phyloP scores from a whole-genome alignment of 2,888 invertebrate species.

The Aleiodes testaceus region DNA sequence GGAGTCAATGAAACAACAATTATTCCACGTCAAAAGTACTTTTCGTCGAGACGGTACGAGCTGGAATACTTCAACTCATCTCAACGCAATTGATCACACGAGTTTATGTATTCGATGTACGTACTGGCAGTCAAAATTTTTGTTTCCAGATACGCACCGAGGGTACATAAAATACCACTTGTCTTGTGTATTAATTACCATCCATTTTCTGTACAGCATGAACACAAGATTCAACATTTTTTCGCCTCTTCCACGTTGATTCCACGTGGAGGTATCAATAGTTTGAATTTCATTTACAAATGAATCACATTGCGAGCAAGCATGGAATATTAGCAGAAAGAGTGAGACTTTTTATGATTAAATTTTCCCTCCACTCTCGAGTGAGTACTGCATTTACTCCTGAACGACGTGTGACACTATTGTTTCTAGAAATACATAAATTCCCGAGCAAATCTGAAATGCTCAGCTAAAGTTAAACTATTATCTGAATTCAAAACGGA shows the following conservation, averaged over 20 bases:
- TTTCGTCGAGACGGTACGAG: neutral
- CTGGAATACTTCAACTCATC: neutral
- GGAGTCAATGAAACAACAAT: neutral
- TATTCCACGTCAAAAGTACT: neutral
- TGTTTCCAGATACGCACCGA: conserved; percentile 39
- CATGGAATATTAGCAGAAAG: no score
- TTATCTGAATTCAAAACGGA: no score
- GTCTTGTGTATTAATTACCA: neutral
- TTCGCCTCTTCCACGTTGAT: neutral
- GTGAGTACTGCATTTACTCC: neutral
- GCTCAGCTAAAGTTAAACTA: no score
- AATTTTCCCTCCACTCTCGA: no score
- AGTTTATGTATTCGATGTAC: conserved; percentile 45
- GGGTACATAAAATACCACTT: conserved; percentile 25
- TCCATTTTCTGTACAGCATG: conserved; percentile 1
- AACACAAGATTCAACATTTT: neutral
- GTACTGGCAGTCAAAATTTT: conserved; percentile 8
- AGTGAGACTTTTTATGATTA: no score
- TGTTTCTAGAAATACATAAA: no score
- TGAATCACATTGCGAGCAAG: no score
- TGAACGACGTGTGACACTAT: neutral
- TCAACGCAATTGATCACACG: conserved; percentile 4
- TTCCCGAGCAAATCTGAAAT: no score
- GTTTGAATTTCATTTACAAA: no score
- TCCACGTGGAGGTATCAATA: neutral